These are phyloP conservation scores for Siphlonurus alternatus DNA, from an alignment of 2,888 invertebrate species.

Conservation along the genomic window DNA sequence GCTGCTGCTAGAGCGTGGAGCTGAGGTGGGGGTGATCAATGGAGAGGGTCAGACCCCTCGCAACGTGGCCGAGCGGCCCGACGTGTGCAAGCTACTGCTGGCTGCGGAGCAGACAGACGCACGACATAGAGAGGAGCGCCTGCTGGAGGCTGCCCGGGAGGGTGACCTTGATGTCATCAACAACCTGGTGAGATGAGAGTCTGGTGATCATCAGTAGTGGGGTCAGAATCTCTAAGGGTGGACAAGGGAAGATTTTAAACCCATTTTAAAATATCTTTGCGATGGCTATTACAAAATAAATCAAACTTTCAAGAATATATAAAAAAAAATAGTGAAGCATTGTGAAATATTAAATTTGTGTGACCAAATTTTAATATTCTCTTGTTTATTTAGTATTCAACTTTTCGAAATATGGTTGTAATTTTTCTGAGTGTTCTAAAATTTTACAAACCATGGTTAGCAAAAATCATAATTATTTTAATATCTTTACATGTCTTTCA, in stretches of 20 bases:
- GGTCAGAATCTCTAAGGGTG: neutral
- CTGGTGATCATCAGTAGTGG: too few species aligned
- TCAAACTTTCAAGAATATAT: neutral
- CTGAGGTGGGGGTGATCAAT: conserved; percentile 44
- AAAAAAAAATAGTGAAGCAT: too few species aligned
- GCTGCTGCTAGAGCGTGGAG: conserved; percentile 39
- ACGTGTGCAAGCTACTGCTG: conserved; percentile 35
- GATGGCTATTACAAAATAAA: too few species aligned
- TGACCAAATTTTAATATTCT: too few species aligned
- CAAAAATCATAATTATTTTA: too few species aligned
- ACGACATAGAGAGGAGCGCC: conserved; percentile 32
- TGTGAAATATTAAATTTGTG: too few species aligned
- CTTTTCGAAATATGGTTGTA: too few species aligned
- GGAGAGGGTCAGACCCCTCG: conserved; percentile 42
- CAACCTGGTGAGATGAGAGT: conserved; percentile 32
- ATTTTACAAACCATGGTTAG: too few species aligned
- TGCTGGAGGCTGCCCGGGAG: conserved; percentile 41
- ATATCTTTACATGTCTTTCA: too few species aligned
- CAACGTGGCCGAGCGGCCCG: conserved; percentile 37
- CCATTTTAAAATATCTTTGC: neutral
- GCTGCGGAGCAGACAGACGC: conserved; percentile 43
- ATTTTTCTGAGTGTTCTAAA: too few species aligned
- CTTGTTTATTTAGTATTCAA: too few species aligned
- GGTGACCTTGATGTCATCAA: conserved; percentile 38
- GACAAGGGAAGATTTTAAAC: neutral